A percentile compares a stretch with the other conserved stretches of the same genome.
Evolutionary conservation across 35 echinoderm and acorn worm genomes (phyloP).

Genomic region (Anneissia japonica): DNA sequence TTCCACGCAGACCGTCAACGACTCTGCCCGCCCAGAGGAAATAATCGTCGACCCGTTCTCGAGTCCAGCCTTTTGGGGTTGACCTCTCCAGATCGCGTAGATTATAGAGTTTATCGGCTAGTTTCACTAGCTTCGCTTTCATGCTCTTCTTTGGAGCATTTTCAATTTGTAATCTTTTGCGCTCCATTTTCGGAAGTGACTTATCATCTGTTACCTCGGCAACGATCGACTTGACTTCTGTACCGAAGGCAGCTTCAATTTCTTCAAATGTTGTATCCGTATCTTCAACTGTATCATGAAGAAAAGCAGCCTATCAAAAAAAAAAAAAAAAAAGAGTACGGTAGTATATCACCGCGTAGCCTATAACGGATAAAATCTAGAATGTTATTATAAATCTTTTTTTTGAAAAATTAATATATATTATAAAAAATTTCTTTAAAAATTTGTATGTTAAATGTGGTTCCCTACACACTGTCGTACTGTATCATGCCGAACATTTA

Average conservation of each 20-base stretch:
- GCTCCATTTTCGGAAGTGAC: constrained; percentile 74
- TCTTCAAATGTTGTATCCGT: constrained; percentile 92
- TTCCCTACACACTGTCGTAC: too few species aligned
- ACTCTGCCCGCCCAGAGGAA: constrained; percentile 86
- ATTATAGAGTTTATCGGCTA: constrained; percentile 94
- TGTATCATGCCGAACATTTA: too few species aligned
- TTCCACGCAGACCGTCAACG: constrained; percentile 61
- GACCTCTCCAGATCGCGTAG: constrained; percentile 57
- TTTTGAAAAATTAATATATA: too few species aligned
- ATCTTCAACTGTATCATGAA: constrained; percentile 97
- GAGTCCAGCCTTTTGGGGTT: constrained; percentile 73
- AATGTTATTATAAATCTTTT: background rate
- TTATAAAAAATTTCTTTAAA: background rate
- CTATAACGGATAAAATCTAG: background rate
- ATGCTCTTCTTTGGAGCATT: constrained; percentile 70
- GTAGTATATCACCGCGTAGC: too few species aligned
- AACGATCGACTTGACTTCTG: constrained; percentile 74
- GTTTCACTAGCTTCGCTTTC: constrained; percentile 91
- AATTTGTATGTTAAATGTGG: too few species aligned
- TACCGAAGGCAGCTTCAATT: constrained; percentile 81
- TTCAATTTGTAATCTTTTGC: constrained; percentile 73
- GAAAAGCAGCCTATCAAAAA: constrained; percentile 64
- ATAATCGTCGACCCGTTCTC: constrained; percentile 57
- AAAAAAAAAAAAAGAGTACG: too few species aligned
- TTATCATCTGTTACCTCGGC: constrained; percentile 97